These are phyloP conservation scores for Betta splendens DNA, from an alignment of 2,797 vertebrate species.

Conservation along the genomic window DNA sequence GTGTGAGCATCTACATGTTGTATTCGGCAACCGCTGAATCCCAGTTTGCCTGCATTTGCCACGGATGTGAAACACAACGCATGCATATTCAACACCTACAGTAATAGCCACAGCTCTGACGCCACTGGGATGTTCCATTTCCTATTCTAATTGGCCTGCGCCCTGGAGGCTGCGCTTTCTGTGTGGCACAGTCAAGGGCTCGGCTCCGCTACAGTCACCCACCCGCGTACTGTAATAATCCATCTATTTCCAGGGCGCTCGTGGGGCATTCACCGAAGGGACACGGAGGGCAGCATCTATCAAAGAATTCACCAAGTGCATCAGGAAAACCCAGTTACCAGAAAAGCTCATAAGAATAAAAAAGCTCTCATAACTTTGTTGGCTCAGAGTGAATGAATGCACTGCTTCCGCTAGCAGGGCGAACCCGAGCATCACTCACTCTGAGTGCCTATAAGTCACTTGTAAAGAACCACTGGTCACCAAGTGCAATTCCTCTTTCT, in stretches of 20 bases:
- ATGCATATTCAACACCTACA: constrained; percentile 43
- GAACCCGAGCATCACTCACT: constrained; percentile 70
- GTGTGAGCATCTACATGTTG: neutral
- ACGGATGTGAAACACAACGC: constrained; percentile 30
- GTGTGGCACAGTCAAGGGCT: constrained; percentile 58
- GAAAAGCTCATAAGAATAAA: constrained; percentile 80
- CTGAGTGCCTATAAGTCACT: constrained; percentile 78
- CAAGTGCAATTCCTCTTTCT: constrained; percentile 72
- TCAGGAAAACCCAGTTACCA: constrained; percentile 76
- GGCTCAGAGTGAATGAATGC: constrained; percentile 72
- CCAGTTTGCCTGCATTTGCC: constrained; percentile 9
- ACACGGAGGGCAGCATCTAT: constrained; percentile 77
- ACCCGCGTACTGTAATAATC: constrained; percentile 68
- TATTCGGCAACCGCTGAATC: constrained; percentile 1
- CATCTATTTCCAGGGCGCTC: constrained; percentile 73
- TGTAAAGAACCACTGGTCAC: constrained; percentile 73
- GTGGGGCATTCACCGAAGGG: constrained; percentile 72
- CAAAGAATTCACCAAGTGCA: constrained; percentile 74
- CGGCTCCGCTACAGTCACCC: constrained; percentile 55
- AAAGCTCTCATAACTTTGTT: constrained; percentile 76
- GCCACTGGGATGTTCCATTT: constrained; percentile 44
- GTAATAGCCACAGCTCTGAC: constrained; percentile 27
- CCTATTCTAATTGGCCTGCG: constrained; percentile 40
- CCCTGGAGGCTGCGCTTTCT: constrained; percentile 59
- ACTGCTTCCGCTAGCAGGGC: constrained; percentile 51